phyloP scores from a whole-genome alignment of 2,888 invertebrate species.

The Drosophila meridionalis region DNA sequence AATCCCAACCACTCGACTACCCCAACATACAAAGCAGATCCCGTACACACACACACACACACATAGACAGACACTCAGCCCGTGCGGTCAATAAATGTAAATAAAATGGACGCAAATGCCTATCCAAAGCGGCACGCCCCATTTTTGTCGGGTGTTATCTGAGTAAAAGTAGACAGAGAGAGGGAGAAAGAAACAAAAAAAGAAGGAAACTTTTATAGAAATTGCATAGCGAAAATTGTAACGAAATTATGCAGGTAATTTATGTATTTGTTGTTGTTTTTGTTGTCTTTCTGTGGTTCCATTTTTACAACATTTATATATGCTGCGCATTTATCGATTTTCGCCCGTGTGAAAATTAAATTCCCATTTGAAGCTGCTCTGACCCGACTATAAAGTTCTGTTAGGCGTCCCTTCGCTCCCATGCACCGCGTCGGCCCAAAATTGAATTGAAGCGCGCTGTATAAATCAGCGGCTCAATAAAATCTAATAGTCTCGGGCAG shows the following conservation, averaged over 20 bases:
- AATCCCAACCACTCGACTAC: constrained; percentile 24
- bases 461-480: constrained; percentile 80
- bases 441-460: constrained; percentile 76
- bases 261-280: constrained; percentile 51
- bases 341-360: constrained; percentile 74
- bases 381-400: constrained; percentile 56
- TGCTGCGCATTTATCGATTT: constrained; percentile 62
- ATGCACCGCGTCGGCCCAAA: constrained; percentile 28
- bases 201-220: constrained; percentile 45
- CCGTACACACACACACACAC: constrained; percentile 11
- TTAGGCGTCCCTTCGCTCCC: constrained; percentile 40
- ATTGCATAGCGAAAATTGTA: constrained; percentile 51
- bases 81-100: constrained; percentile 73
- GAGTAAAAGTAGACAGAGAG: constrained; percentile 4
- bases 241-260: constrained; percentile 73
- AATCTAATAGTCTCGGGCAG: constrained; percentile 74
- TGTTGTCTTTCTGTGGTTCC: constrained; percentile 10
- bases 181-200: background rate
- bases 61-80: constrained; percentile 19
- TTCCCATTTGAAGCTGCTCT: constrained; percentile 57
- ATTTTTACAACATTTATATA: constrained; percentile 6
- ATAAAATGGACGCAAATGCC: constrained; percentile 55
- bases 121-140: constrained; percentile 45
- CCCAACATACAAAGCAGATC: constrained; percentile 7
- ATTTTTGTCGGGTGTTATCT: constrained; percentile 41